Evolutionary conservation across 2,797 vertebrate species (phyloP).

Genomic region (Glyptemys insculpta): DNA sequence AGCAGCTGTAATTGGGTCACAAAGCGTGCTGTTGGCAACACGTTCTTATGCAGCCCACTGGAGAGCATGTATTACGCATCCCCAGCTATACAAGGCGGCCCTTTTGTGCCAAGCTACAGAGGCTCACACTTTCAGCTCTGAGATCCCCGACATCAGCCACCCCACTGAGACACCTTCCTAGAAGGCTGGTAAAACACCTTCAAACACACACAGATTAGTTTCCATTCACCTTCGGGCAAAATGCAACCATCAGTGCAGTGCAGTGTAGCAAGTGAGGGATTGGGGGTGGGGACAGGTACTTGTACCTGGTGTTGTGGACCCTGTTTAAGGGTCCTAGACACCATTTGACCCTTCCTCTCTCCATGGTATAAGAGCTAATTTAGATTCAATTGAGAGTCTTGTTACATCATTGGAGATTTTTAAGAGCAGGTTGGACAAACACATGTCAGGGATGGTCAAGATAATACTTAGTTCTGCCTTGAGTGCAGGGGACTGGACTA

Average conservation of each 20-base stretch:
- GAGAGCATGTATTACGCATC: background rate
- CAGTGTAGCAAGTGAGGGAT: background rate
- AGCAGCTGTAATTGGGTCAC: background rate
- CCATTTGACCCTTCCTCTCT: too few species aligned
- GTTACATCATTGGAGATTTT: too few species aligned
- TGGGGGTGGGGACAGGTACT: too few species aligned
- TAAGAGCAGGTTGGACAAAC: too few species aligned
- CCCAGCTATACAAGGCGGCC: background rate
- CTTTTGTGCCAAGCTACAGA: background rate
- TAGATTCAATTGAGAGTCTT: too few species aligned
- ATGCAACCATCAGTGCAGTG: background rate
- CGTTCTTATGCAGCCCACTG: background rate
- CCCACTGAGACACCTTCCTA: background rate
- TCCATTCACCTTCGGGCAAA: slow-evolving; percentile 42
- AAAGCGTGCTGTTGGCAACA: background rate
- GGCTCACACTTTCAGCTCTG: background rate
- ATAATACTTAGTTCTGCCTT: too few species aligned
- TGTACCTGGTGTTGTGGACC: too few species aligned
- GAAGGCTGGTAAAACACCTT: slow-evolving; percentile 49
- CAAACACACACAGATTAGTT: background rate
- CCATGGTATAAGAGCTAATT: too few species aligned
- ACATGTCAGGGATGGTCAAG: too few species aligned
- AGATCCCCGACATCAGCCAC: too few species aligned
- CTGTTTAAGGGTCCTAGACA: too few species aligned
- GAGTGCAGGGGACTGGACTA: too few species aligned